phyloP scores from a whole-genome alignment of 2,888 invertebrate species.

The Cryptocheilus praepositus region DNA sequence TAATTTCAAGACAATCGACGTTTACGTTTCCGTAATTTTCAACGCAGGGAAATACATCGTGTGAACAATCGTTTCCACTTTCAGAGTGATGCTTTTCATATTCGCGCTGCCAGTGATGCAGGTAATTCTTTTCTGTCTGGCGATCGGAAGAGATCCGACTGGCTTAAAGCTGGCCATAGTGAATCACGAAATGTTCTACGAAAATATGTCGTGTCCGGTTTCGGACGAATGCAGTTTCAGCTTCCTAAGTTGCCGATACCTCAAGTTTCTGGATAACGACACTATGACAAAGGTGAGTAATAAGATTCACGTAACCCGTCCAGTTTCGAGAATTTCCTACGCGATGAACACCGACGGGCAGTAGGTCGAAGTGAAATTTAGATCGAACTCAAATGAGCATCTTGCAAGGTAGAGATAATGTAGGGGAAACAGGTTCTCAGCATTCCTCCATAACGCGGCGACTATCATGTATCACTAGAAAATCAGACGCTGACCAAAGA shows the following conservation, averaged over 20 bases:
- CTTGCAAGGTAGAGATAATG: too few relatives aligned
- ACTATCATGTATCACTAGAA: too few relatives aligned
- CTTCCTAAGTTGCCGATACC: slow-evolving; percentile 87
- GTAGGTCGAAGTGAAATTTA: too few relatives aligned
- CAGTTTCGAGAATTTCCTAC: neutral
- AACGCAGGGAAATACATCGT: neutral
- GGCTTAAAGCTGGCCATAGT: slow-evolving; percentile 88
- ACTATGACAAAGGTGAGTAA: slow-evolving; percentile 80
- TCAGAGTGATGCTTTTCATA: slow-evolving; percentile 91
- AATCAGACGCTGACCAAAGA: too few relatives aligned
- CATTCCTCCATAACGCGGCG: too few relatives aligned
- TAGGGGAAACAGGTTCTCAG: too few relatives aligned
- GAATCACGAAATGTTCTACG: slow-evolving; percentile 80
- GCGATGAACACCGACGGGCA: too few relatives aligned
- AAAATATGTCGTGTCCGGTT: slow-evolving; percentile 75
- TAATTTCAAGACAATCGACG: too few relatives aligned
- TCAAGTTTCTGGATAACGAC: slow-evolving; percentile 83
- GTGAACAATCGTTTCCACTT: neutral
- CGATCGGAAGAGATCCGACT: slow-evolving; percentile 91
- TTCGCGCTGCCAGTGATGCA: slow-evolving; percentile 96
- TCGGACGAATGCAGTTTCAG: slow-evolving; percentile 82
- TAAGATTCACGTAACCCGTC: neutral
- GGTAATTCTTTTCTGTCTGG: slow-evolving; percentile 94
- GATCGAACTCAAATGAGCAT: too few relatives aligned
- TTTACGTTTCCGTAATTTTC: too few relatives aligned